Evolutionary conservation across 2,113 vertebrate species (phyloP).

Genomic region (Brachypteracias leptosomus): DNA sequence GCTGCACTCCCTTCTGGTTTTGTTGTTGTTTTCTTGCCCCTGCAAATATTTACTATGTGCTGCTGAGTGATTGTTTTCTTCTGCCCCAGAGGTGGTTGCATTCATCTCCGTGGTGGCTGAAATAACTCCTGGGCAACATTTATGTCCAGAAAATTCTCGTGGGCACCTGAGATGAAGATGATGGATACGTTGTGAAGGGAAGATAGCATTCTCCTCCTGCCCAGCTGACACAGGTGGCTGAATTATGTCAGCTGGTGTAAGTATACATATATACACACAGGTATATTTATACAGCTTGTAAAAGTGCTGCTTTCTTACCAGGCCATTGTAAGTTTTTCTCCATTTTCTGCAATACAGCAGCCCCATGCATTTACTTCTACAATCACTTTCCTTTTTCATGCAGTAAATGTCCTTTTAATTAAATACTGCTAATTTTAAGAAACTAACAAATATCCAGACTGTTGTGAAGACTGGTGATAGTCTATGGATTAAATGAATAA

Average conservation of each 20-base stretch:
- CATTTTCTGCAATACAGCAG: not conserved
- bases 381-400: not conserved
- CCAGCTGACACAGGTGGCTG: not conserved
- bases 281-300: not conserved
- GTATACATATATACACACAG: not conserved
- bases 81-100: not conserved
- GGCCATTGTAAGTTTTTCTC: not conserved
- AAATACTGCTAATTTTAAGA: constrained; percentile 34
- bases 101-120: not conserved
- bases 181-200: not conserved
- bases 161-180: not conserved
- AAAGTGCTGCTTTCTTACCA: not conserved
- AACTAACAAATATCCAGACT: not conserved
- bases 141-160: not conserved
- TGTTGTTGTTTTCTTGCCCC: not conserved
- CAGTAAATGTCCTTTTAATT: constrained; percentile 28
- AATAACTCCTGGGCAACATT: not conserved
- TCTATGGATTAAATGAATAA: constrained; percentile 21
- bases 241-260: not conserved
- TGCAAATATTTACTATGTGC: not conserved
- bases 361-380: not conserved
- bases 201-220: not conserved
- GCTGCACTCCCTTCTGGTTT: not conserved
- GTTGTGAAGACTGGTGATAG: constrained; percentile 11
- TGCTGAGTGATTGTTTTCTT: not conserved